Evolutionary conservation across 2,888 invertebrate species (phyloP).

Genomic region (Brachyptera putata): DNA sequence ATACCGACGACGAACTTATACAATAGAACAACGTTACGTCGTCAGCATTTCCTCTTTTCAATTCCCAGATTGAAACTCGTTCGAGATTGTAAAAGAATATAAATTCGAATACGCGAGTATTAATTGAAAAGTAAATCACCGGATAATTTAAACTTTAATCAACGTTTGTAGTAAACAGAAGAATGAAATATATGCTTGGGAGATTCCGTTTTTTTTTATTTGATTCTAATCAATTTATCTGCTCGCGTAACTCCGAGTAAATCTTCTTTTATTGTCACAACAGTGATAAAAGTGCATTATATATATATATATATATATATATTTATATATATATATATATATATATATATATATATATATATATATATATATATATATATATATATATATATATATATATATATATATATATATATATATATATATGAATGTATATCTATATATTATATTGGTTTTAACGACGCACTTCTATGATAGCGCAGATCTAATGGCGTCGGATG

Average conservation of each 20-base stretch:
- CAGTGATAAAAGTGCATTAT: neutral
- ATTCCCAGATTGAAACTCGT: too few species aligned
- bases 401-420: too few species aligned
- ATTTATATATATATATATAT: slow-evolving; percentile 1
- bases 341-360: slow-evolving; percentile 11
- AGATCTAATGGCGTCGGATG: too few species aligned
- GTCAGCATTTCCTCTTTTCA: too few species aligned
- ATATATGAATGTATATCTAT: neutral
- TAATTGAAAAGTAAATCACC: slow-evolving; percentile 7
- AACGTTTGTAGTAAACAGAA: slow-evolving; percentile 4
- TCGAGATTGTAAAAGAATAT: too few species aligned
- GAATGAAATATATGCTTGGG: neutral
- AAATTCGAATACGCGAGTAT: neutral
- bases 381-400: too few species aligned
- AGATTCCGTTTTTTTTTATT: neutral
- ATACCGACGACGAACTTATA: too few species aligned
- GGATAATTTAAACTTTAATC: slow-evolving; percentile 12
- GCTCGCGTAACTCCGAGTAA: too few species aligned
- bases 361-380: neutral
- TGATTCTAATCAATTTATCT: slow-evolving; percentile 12
- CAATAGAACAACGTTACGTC: too few species aligned
- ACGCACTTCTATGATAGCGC: too few species aligned
- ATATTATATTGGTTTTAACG: too few species aligned
- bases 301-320: neutral
- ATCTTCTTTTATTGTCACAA: too few species aligned